Conservation (phyloP, 1,140 invertebrate species). For the Solenopsis fugax region DNA sequence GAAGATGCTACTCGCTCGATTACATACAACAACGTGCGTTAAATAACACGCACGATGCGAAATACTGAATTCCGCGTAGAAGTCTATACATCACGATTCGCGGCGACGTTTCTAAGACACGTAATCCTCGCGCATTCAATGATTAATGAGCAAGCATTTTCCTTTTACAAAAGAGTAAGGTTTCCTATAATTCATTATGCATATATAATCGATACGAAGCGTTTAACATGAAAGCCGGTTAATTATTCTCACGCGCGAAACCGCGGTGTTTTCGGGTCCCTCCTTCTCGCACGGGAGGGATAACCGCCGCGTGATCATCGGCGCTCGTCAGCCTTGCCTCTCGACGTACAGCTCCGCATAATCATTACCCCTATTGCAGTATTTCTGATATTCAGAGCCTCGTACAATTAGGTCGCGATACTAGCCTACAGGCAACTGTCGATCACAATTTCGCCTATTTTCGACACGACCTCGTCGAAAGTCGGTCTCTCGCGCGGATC, state of each 20-base stretch:
- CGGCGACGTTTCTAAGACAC: slow-evolving; percentile 13
- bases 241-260: slow-evolving; percentile 45
- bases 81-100: slow-evolving; percentile 23
- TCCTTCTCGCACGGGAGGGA: slow-evolving; percentile 15
- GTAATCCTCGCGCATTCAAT: slow-evolving; percentile 14
- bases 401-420: slow-evolving; percentile 42
- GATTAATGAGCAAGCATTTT: slow-evolving; percentile 61
- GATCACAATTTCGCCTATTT: slow-evolving; percentile 83
- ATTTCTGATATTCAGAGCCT: slow-evolving; percentile 68
- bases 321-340: slow-evolving; percentile 52
- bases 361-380: slow-evolving; percentile 68
- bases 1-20: slow-evolving; percentile 29
- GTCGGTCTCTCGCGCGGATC: slow-evolving; percentile 90
- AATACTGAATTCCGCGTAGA: background rate
- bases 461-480: slow-evolving; percentile 86
- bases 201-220: slow-evolving; percentile 61
- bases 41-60: background rate
- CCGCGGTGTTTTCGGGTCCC: background rate
- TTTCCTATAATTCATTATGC: slow-evolving; percentile 42
- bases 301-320: slow-evolving; percentile 30
- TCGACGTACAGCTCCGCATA: slow-evolving; percentile 54
- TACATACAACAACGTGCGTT: slow-evolving; percentile 21
- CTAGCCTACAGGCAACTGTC: slow-evolving; percentile 81
- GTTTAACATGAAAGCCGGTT: slow-evolving; percentile 63
- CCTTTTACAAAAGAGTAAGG: slow-evolving; percentile 38